Evolutionary conservation across 2,797 vertebrate genomes (phyloP).

Genomic region (Austrolebias charrua): DNA sequence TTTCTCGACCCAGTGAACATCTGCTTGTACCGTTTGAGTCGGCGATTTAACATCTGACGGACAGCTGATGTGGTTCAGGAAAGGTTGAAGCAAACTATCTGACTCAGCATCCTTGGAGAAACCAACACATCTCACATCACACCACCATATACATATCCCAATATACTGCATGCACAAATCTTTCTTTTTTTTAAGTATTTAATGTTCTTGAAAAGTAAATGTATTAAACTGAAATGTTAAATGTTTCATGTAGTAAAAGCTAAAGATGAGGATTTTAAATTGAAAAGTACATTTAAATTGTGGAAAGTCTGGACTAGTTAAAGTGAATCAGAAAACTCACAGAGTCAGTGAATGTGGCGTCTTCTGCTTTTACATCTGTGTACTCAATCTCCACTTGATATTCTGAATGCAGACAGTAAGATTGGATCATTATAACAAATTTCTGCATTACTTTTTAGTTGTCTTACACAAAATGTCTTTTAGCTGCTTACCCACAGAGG

Average conservation of each 20-base stretch:
- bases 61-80: background rate
- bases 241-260: background rate
- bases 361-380: constrained; percentile 5
- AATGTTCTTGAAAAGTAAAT: no score
- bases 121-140: background rate
- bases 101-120: constrained; percentile 59
- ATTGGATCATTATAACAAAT: background rate
- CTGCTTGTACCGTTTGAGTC: background rate
- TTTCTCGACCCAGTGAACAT: background rate
- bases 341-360: constrained; percentile 14
- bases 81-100: constrained; percentile 46
- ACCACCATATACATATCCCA: background rate
- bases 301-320: no score
- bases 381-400: background rate
- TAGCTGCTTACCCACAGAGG: constrained; percentile 30
- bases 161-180: no score
- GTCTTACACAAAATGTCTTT: background rate
- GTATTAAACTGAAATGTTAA: no score
- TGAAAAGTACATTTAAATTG: no score
- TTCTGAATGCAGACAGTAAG: constrained; percentile 23
- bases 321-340: constrained; percentile 46
- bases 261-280: background rate
- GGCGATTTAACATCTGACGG: background rate
- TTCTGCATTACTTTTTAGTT: background rate
- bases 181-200: no score